Evolutionary conservation across 2,888 invertebrate species (phyloP), one percentile per base, ranked within the genome.

Genomic region (Callosobruchus maculatus): DNA sequence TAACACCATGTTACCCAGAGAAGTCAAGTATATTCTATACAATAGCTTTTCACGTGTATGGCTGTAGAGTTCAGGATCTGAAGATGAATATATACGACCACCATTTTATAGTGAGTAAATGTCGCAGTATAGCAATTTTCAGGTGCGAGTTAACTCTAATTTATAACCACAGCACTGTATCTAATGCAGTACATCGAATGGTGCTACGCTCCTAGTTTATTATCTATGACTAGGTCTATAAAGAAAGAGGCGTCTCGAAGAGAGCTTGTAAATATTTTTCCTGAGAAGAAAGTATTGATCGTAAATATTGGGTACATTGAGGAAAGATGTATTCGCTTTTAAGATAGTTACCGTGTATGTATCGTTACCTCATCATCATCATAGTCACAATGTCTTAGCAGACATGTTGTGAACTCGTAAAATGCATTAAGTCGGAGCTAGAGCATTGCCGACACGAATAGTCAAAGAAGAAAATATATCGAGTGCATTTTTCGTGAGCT

Each of bases 171-270:
- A 49, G 13, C 18, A 70, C 26, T 69, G 72, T 74, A 74, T 74
- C 71, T 74, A 74, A 74, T 74, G 70, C 70, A 49, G 13, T 71
- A 30, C 68, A 69, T 67, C 74, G 69, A 74, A 74, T 71, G 71
- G 74, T 69, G 71, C 67, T 70, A 22, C 70, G 67, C 70, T 71
- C 70, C 71, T 74, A 71, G 71, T 74, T 74, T 74, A 74, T 74
- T 74, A 74, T 74, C 71, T 74, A 71, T 74, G 74, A 71, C 74
- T 74, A 74, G 68, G 74, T 70, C 71, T 69, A 74, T 74, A 74
- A 74, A 74, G 70, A 74, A 74, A 22, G 74, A 71, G 71, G 71
- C 71, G 71, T 71, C 71, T 74, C 68, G 72, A 74, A 71, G 71
- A 70, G 74, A n/a, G n/a, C n/a, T n/a, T n/a, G 70, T 13, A 49